phyloP scores from a whole-genome alignment of 2,888 invertebrate species.

The Stictocephala bisonia region DNA sequence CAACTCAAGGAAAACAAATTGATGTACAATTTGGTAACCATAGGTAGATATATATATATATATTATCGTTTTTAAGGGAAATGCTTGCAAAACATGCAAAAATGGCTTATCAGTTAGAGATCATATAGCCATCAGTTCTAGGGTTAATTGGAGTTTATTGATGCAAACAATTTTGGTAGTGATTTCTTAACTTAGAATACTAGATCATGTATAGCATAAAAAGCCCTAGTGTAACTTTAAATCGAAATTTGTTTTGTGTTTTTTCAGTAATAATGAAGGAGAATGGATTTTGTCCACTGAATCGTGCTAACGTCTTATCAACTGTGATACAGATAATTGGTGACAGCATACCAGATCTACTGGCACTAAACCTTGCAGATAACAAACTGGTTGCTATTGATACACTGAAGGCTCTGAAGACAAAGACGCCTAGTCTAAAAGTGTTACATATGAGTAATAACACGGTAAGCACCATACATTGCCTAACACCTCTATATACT shows the following conservation, averaged over 20 bases:
- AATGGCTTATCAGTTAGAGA: too few species aligned
- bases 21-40: too few species aligned
- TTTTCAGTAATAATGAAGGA: conserved; percentile 69
- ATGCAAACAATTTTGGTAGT: too few species aligned
- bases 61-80: too few species aligned
- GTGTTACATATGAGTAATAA: conserved; percentile 85
- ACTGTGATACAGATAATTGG: conserved; percentile 82
- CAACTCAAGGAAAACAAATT: too few species aligned
- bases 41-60: too few species aligned
- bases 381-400: conserved; percentile 80
- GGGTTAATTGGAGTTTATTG: too few species aligned
- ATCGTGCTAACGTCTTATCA: conserved; percentile 77
- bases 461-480: conserved; percentile 71
- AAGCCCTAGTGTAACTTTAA: neutral
- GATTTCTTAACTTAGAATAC: conserved; percentile 19
- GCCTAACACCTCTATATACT: too few species aligned
- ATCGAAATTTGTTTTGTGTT: neutral
- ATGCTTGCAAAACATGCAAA: too few species aligned
- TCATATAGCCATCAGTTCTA: too few species aligned
- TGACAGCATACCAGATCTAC: conserved; percentile 85
- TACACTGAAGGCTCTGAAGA: conserved; percentile 73
- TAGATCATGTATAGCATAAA: neutral
- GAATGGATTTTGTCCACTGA: conserved; percentile 80
- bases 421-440: conserved; percentile 78
- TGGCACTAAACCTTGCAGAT: conserved; percentile 82